A percentile compares a stretch with the other conserved stretches of the same genome.
phyloP scores from a whole-genome alignment of 2,888 invertebrate genomes.

The Portevinia maculata region DNA sequence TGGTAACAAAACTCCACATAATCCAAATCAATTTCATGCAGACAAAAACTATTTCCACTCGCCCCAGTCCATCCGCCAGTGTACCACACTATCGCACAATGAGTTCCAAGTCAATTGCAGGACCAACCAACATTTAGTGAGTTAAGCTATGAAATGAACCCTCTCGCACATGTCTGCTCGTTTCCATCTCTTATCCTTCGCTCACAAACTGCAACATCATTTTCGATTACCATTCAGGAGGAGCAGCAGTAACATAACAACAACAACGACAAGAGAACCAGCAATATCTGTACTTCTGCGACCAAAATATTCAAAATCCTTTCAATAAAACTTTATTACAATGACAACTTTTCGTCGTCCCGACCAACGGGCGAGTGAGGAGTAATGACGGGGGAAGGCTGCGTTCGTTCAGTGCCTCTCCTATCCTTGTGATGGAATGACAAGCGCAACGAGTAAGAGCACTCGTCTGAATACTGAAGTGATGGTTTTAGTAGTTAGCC shows the following conservation, averaged over 20 bases:
- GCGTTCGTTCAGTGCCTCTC: slow-evolving; percentile 19
- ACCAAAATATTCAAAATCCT: slow-evolving; percentile 70
- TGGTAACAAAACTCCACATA: slow-evolving; percentile 47
- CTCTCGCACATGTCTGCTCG: slow-evolving; percentile 20
- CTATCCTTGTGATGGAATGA: slow-evolving; percentile 61
- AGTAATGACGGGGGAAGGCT: neutral
- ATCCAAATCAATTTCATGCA: slow-evolving; percentile 72
- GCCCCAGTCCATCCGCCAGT: neutral
- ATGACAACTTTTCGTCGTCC: slow-evolving; percentile 71
- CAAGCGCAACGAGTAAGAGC: slow-evolving; percentile 40
- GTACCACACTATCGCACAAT: slow-evolving; percentile 30
- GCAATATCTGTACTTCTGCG: slow-evolving; percentile 27
- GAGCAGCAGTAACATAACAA: slow-evolving; percentile 27
- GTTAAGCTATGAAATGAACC: slow-evolving; percentile 65
- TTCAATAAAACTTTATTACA: slow-evolving; percentile 73
- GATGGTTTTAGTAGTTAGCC: slow-evolving; percentile 60
- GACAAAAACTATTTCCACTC: slow-evolving; percentile 65
- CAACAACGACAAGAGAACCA: slow-evolving; percentile 28
- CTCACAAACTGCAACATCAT: slow-evolving; percentile 62
- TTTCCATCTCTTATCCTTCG: slow-evolving; percentile 12
- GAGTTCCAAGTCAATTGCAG: slow-evolving; percentile 70
- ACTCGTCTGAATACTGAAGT: neutral
- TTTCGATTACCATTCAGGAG: slow-evolving; percentile 64
- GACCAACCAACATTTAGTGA: slow-evolving; percentile 71
- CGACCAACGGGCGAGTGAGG: slow-evolving; percentile 4